Percentiles rank a stretch among this genome's conserved stretches.
Conservation (phyloP, 2,797 vertebrate genomes). For the Pterois miles region DNA sequence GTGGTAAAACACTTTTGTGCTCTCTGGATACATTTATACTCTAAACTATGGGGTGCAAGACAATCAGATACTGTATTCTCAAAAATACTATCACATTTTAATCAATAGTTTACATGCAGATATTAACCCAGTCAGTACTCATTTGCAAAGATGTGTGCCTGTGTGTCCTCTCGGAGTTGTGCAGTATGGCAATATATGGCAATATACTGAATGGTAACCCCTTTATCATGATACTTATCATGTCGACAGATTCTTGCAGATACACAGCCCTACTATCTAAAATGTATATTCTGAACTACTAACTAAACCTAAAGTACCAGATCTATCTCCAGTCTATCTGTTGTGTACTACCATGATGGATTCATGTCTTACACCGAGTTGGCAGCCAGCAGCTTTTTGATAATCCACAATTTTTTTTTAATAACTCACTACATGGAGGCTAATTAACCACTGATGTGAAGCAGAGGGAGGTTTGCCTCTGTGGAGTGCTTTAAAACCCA, state of each 20-base stretch:
- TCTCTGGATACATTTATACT: neutral
- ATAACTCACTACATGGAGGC: neutral
- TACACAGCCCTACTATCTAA: neutral
- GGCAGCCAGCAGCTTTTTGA: neutral
- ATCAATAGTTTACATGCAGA: too few species aligned
- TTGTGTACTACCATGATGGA: neutral
- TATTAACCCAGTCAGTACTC: too few species aligned
- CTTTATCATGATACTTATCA: accelerated
- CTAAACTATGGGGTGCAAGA: neutral
- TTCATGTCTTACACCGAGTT: neutral
- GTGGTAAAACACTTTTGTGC: neutral
- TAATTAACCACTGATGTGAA: neutral
- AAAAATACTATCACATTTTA: too few species aligned
- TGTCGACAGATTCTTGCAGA: too few species aligned
- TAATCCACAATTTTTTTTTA: neutral
- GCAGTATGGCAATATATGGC: too few species aligned
- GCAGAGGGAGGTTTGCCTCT: neutral
- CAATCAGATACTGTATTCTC: too few species aligned
- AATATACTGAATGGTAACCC: too few species aligned
- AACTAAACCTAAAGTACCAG: neutral
- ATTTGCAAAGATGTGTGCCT: too few species aligned
- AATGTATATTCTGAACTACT: neutral
- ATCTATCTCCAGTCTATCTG: neutral
- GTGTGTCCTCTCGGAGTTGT: too few species aligned
- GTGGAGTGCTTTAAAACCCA: neutral